A percentile compares a stretch with the other conserved stretches of the same genome.
phyloP scores from a whole-genome alignment of 2,888 invertebrate species.

The Chymomyza amoena region DNA sequence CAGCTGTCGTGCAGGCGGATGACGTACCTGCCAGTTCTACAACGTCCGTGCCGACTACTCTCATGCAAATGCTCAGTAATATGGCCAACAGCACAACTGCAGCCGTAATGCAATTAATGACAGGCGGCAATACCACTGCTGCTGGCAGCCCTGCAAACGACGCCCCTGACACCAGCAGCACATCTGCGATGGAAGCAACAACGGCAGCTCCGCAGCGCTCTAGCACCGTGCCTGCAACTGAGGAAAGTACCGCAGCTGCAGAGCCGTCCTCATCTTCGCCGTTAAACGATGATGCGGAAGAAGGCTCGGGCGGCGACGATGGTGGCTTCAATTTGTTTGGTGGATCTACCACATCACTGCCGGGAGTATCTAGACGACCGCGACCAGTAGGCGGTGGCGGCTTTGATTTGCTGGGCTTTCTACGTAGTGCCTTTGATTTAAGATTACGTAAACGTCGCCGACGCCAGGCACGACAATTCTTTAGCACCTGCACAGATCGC shows the following conservation, averaged over 20 bases:
- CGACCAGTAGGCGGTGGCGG: conserved; percentile 71
- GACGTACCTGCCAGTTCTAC: not conserved
- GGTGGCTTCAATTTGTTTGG: conserved; percentile 48
- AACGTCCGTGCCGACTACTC: not conserved
- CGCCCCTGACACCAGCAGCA: conserved; percentile 22
- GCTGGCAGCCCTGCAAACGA: conserved; percentile 8
- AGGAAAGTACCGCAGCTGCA: conserved; percentile 24
- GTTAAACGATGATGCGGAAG: conserved; percentile 79
- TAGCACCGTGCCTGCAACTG: conserved; percentile 32
- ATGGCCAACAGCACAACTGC: conserved; percentile 20
- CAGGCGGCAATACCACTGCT: conserved; percentile 19
- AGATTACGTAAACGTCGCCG: conserved; percentile 49
- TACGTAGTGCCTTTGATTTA: conserved; percentile 73
- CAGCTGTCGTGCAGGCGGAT: conserved; percentile 17
- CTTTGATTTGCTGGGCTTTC: conserved; percentile 76
- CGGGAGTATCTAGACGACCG: conserved; percentile 61
- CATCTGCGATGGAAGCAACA: conserved; percentile 29
- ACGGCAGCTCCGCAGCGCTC: conserved; percentile 44
- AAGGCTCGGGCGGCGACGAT: conserved; percentile 80
- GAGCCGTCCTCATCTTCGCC: conserved; percentile 43
- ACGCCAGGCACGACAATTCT: conserved; percentile 62
- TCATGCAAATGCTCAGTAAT: conserved; percentile 26
- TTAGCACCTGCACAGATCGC: conserved; percentile 83
- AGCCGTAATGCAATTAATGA: conserved; percentile 16
- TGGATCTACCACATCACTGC: conserved; percentile 35